These are phyloP conservation scores for Varanus komodoensis DNA, from an alignment of 2,113 vertebrate genomes.

Conservation along the genomic window DNA sequence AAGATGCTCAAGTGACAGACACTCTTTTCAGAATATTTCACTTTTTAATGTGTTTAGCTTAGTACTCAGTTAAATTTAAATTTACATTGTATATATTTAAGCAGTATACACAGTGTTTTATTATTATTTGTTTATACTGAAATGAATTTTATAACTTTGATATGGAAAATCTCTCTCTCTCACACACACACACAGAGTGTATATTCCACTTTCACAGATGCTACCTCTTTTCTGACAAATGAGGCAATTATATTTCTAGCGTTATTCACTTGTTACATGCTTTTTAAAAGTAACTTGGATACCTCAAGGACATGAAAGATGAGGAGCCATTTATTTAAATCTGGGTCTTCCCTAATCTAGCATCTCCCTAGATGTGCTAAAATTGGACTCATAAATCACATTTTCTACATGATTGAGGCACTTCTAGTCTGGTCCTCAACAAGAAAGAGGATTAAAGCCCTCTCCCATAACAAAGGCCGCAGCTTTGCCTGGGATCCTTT, in stretches of 20 bases:
- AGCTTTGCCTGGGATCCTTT: constrained; percentile 52
- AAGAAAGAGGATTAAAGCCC: constrained; percentile 54
- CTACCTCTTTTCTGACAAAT: neutral
- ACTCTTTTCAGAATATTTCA: neutral
- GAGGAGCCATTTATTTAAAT: neutral
- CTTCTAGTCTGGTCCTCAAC: neutral
- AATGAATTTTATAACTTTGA: no score
- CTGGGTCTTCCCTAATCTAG: neutral
- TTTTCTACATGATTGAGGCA: neutral
- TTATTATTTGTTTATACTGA: no score
- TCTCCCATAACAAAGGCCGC: constrained; percentile 62
- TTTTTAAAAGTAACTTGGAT: neutral
- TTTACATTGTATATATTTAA: no score
- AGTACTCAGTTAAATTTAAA: no score
- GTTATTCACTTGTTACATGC: neutral
- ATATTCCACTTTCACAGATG: neutral
- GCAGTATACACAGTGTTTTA: no score
- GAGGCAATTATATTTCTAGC: neutral
- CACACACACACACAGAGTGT: no score
- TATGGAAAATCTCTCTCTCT: no score
- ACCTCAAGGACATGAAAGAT: neutral
- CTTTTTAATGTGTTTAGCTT: neutral
- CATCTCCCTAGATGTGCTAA: neutral
- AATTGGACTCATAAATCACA: neutral
- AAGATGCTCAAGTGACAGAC: neutral